phyloP scores from a whole-genome alignment of 2,888 invertebrate genomes.

The Phytoseiulus persimilis region DNA sequence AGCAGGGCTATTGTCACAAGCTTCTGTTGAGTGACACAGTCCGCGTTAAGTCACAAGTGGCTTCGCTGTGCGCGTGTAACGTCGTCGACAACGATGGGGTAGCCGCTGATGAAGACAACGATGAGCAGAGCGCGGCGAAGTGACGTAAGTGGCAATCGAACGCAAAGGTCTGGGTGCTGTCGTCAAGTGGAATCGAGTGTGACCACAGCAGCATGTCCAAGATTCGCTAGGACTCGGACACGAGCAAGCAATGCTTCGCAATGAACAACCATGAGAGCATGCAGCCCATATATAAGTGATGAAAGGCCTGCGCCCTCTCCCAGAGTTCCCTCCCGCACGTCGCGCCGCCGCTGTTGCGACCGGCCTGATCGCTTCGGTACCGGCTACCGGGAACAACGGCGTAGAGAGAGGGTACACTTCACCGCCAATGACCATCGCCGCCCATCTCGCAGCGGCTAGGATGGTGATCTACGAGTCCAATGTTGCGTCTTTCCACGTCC shows the following conservation, averaged over 20 bases:
- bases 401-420: background rate
- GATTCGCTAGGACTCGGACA: background rate
- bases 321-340: background rate
- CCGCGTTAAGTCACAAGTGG: background rate
- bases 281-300: background rate
- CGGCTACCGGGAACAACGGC: background rate
- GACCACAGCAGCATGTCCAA: conserved; percentile 5
- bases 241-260: background rate
- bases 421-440: background rate
- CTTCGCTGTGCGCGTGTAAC: background rate
- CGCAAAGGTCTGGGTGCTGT: background rate
- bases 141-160: background rate
- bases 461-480: background rate
- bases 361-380: background rate
- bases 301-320: background rate
- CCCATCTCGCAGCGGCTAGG: background rate
- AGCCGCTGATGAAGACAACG: background rate
- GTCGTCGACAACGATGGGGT: background rate
- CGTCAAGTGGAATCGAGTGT: background rate
- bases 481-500: background rate
- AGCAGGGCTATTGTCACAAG: conserved; percentile 14
- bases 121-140: background rate
- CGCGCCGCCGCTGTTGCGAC: background rate
- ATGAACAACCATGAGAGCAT: background rate
- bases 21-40: background rate